Conservation (phyloP, 2,888 invertebrate species). For the Thera obeliscata region DNA sequence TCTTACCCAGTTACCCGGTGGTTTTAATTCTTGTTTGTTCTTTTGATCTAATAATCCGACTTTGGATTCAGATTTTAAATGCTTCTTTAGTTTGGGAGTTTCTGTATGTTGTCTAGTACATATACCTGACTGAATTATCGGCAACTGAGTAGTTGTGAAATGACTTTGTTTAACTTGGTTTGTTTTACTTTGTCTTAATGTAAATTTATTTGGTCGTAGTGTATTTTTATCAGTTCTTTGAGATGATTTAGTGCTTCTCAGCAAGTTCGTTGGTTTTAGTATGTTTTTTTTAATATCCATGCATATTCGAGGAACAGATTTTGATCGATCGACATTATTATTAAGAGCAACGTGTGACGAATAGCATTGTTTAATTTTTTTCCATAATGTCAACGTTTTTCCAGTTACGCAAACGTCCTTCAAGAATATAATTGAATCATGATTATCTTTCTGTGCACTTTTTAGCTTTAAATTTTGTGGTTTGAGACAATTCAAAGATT, state of each 20-base stretch:
- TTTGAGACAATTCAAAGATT: too few species aligned
- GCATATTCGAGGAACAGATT: not conserved
- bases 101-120: not conserved
- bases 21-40: not conserved
- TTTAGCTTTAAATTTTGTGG: not conserved
- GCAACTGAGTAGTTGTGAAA: not conserved
- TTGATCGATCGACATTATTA: not conserved
- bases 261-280: not conserved
- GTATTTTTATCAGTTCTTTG: not conserved
- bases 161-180: not conserved
- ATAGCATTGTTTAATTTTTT: conserved; percentile 1
- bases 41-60: not conserved
- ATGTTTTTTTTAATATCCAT: not conserved
- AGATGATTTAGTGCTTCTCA: not conserved
- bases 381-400: conserved; percentile 7
- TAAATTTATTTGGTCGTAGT: too few species aligned
- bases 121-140: not conserved
- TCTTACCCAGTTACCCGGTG: not conserved
- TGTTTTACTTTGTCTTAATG: not conserved
- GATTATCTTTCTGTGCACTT: not conserved
- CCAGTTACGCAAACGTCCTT: conserved; percentile 6
- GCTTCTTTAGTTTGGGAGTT: not conserved
- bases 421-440: not conserved
- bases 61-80: not conserved
- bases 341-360: not conserved